Percentiles rank a stretch among this genome's conserved stretches.
phyloP scores from a whole-genome alignment of 2,113 vertebrate genomes.

The Cryptotis parvus region DNA sequence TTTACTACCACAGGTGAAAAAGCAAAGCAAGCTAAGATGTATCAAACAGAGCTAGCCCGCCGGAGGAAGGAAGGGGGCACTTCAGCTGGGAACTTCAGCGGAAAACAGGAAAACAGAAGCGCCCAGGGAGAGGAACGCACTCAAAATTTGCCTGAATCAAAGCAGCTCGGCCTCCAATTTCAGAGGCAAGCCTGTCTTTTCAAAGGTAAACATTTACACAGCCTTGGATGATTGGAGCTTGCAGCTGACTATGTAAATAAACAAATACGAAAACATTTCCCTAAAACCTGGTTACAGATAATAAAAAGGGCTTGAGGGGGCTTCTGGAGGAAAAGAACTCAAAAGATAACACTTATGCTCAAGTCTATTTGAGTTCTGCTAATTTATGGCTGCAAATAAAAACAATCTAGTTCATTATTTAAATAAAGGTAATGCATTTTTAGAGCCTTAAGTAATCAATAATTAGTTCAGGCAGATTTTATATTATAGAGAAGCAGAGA shows the following conservation, averaged over 20 bases:
- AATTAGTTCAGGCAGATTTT: conserved; percentile 36
- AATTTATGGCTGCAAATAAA: conserved; percentile 23
- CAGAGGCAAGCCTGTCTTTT: conserved; percentile 31
- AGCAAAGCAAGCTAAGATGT: neutral
- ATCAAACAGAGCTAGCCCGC: neutral
- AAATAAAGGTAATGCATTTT: conserved; percentile 56
- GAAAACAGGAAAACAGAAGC: neutral
- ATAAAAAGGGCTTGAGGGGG: conserved; percentile 37
- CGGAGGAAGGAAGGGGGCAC: too few species aligned
- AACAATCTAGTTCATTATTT: conserved; percentile 15
- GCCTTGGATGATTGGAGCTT: conserved; percentile 23
- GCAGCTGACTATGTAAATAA: conserved; percentile 53
- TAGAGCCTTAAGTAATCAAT: conserved; percentile 34
- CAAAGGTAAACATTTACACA: conserved; percentile 66
- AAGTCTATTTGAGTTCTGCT: neutral
- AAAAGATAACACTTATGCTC: neutral
- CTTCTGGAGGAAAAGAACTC: conserved; percentile 32
- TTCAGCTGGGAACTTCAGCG: neutral
- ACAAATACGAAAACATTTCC: conserved; percentile 43
- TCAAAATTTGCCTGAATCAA: neutral
- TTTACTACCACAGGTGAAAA: neutral
- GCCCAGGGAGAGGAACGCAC: neutral
- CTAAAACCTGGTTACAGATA: conserved; percentile 49
- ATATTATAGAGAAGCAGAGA: neutral
- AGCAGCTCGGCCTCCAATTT: neutral